These are phyloP conservation scores for Trichoplax adhaerens DNA, from an alignment of 37 sponge, comb jelly and placozoan genomes.

Conservation along the genomic window DNA sequence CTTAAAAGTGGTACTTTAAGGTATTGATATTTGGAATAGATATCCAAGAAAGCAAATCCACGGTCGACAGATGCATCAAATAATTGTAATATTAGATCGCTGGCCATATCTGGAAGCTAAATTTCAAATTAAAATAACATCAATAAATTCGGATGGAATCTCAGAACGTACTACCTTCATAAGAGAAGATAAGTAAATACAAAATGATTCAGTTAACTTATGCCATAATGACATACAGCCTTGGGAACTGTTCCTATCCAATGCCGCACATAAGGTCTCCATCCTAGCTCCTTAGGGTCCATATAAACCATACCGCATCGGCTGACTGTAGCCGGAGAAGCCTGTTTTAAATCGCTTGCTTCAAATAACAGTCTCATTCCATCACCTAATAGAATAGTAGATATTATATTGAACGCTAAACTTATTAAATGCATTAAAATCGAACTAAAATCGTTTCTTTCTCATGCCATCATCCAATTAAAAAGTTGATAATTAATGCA, in stretches of 20 bases:
- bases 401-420: too few relatives aligned
- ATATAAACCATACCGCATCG: slow-evolving; percentile 59
- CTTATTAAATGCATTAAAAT: too few relatives aligned
- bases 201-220: neutral
- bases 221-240: neutral
- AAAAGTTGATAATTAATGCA: too few relatives aligned
- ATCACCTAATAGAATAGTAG: neutral
- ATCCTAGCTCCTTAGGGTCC: slow-evolving; percentile 43
- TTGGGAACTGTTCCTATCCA: slow-evolving; percentile 43
- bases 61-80: slow-evolving; percentile 28
- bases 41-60: slow-evolving; percentile 29
- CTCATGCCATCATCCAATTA: too few relatives aligned
- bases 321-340: slow-evolving; percentile 54
- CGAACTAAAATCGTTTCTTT: too few relatives aligned
- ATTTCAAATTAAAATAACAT: neutral
- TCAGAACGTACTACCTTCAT: neutral
- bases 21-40: slow-evolving; percentile 9
- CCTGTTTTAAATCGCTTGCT: slow-evolving; percentile 33
- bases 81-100: slow-evolving; percentile 13
- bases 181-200: neutral
- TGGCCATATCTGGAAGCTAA: slow-evolving; percentile 22
- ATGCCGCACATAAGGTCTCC: slow-evolving; percentile 43
- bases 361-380: slow-evolving; percentile 59
- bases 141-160: neutral
- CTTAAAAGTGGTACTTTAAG: slow-evolving; percentile 18